These are phyloP conservation scores for Leptinotarsa undecemlineata DNA, from an alignment of 1,140 invertebrate species.

Conservation along the genomic window DNA sequence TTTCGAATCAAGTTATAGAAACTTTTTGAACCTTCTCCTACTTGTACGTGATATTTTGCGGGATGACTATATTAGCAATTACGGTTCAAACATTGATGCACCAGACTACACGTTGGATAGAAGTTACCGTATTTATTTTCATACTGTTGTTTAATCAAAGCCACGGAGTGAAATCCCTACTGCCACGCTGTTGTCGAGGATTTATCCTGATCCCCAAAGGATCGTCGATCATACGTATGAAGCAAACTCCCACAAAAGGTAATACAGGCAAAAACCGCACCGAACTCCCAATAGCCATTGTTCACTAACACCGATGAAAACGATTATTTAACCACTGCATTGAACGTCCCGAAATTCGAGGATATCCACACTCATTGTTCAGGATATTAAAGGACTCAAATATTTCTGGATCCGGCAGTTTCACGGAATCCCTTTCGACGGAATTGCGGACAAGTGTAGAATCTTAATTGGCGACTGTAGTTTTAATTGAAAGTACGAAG, in stretches of 20 bases:
- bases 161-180: not conserved
- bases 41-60: too few relatives aligned
- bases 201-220: not conserved
- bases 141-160: not conserved
- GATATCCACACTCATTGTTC: not conserved
- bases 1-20: too few relatives aligned
- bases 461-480: slow-evolving; percentile 18
- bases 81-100: too few relatives aligned
- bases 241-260: not conserved
- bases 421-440: not conserved
- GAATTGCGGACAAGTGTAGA: slow-evolving; percentile 11
- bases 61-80: too few relatives aligned
- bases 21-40: too few relatives aligned
- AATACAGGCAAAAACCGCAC: not conserved
- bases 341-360: not conserved
- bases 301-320: slow-evolving; percentile 2
- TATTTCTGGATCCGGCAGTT: slow-evolving; percentile 8
- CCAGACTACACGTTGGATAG: too few relatives aligned
- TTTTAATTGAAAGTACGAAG: slow-evolving; percentile 19
- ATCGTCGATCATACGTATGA: slow-evolving; percentile 1
- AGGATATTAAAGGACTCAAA: slow-evolving; percentile 13
- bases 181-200: not conserved
- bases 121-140: not conserved
- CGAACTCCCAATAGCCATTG: not conserved
- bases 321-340: slow-evolving; percentile 1